Base-by-base conservation (phyloP, 2,888 invertebrate genomes). In the Drosophila flavopinicola region DNA sequence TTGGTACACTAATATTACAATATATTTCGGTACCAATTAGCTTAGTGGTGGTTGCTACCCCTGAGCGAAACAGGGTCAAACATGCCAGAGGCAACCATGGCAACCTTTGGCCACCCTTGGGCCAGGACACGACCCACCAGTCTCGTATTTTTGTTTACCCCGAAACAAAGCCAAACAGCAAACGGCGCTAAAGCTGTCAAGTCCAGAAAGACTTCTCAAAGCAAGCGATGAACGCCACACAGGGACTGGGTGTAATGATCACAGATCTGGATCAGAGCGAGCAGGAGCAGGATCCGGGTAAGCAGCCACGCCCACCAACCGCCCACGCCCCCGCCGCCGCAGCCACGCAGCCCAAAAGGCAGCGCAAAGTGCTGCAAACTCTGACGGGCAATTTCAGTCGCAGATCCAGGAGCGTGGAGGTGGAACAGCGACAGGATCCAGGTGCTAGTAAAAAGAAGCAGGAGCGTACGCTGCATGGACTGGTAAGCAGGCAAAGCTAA, bases 231-330 rank as follows among this genome's bases (percentile, higher is more conserved):
- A 57, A 42, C 45, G 57, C 42, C 58, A 66, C 7, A 59, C 20
- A 30, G 44, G 44, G 54, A 20, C 41, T 54, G 6, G 57, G 56
- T 45, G 56, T 87, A 29, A 85, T 89, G 60, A 85, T 89, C 41
- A 90, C 90, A 35, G 90, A 90, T 75, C 64, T 90, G 54, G 90
- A 90, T 47, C 85, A 87, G 6, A 82, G 88, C 11, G 89, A 89
- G 27, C 53, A 57, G 17, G 73, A 68, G 27, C 64, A 7, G 44
- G 23, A 24, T 27, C 17, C 2, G 17, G 47, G 11, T 10, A 45
- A 33, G 33, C 6, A 5, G 11, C 2, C 30, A n/a, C 56, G 39
- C 0, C 27, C 53, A 10, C 1, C 27, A 11, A 23, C 41, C 2
- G 24, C n/a, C 2, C 30, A n/a, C 56, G 39, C 0, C 27, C 53